These are phyloP conservation scores for Nemoura dubitans DNA, from an alignment of 2,888 invertebrate species.

Conservation along the genomic window DNA sequence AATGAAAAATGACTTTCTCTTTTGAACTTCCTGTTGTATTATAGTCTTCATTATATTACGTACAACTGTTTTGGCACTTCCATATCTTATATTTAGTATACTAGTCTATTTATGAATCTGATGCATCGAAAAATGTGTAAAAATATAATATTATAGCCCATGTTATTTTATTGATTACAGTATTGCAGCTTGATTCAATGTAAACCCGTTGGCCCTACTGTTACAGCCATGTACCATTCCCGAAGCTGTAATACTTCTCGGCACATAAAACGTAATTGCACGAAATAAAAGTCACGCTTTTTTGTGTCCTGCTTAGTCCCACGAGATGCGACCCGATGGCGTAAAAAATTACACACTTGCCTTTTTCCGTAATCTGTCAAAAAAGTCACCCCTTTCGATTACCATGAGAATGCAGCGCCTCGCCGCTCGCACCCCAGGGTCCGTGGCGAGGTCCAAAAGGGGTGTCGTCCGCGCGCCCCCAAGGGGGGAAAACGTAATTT, in stretches of 20 bases:
- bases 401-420: background rate
- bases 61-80: background rate
- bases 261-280: background rate
- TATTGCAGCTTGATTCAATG: too few relatives aligned
- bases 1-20: background rate
- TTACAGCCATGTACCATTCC: background rate
- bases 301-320: background rate
- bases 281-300: background rate
- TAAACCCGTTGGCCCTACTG: background rate
- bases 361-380: constrained; percentile 3
- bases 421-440: background rate
- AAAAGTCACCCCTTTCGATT: background rate
- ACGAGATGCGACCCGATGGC: background rate
- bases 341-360: constrained; percentile 7
- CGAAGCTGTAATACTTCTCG: background rate
- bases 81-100: too few relatives aligned
- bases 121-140: too few relatives aligned
- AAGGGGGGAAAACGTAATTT: background rate
- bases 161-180: background rate
- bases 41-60: background rate
- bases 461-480: background rate
- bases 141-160: too few relatives aligned
- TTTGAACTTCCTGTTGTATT: background rate
- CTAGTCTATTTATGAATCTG: too few relatives aligned
- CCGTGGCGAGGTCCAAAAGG: background rate